Percentiles rank a stretch among this genome's conserved stretches.
Evolutionary conservation across 2,888 invertebrate species (phyloP).

Genomic region (Luffia ferchaultella): DNA sequence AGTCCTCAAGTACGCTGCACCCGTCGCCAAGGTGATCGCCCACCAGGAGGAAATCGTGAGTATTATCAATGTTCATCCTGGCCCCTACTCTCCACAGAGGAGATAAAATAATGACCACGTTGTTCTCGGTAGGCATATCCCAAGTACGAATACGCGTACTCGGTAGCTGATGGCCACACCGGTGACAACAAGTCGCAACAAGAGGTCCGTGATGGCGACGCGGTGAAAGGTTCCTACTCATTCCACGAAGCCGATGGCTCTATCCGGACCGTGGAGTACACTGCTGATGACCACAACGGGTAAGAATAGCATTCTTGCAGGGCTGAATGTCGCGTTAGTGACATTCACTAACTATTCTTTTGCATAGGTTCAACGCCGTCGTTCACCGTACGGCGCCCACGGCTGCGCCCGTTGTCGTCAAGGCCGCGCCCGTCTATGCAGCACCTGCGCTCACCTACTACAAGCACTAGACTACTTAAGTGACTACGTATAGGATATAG

Average conservation of each 20-base stretch:
- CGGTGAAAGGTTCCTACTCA: slow-evolving; percentile 61
- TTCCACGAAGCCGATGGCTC: slow-evolving; percentile 65
- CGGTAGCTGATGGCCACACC: slow-evolving; percentile 63
- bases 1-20: slow-evolving; percentile 17
- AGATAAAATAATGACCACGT: not conserved
- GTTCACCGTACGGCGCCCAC: slow-evolving; percentile 40
- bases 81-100: not conserved
- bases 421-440: slow-evolving; percentile 22
- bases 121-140: slow-evolving; percentile 39
- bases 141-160: slow-evolving; percentile 60
- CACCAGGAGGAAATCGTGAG: slow-evolving; percentile 27
- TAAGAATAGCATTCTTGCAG: not conserved
- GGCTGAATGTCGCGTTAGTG: not conserved
- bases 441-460: slow-evolving; percentile 25
- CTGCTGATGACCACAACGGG: slow-evolving; percentile 60
- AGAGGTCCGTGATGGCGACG: slow-evolving; percentile 60
- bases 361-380: slow-evolving; percentile 34
- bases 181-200: slow-evolving; percentile 66
- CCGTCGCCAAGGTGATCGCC: slow-evolving; percentile 19
- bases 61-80: not conserved
- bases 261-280: slow-evolving; percentile 61
- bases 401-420: slow-evolving; percentile 24
- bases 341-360: not conserved
- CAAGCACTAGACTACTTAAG: slow-evolving; percentile 25
- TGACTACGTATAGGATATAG: no score